A percentile compares a stretch with the other conserved stretches of the same genome.
Conservation (phyloP, 2,797 vertebrate genomes). For the Cirrhinus molitorella region DNA sequence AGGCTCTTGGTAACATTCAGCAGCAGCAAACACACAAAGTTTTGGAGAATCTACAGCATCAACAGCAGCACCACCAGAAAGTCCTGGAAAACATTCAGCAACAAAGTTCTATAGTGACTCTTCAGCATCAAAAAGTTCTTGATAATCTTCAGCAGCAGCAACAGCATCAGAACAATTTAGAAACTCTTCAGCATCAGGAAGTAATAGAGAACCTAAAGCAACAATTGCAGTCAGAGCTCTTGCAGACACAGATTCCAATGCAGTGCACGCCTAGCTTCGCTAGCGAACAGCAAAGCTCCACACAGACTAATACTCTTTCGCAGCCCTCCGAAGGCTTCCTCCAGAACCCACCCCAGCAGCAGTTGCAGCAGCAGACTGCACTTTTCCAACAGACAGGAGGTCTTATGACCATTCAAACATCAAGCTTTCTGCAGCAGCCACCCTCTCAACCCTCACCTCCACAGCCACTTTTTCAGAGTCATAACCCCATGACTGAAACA, state of each 20-base stretch:
- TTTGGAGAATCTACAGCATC: slow-evolving; percentile 79
- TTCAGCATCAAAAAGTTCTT: slow-evolving; percentile 65
- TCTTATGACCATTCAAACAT: slow-evolving; percentile 91
- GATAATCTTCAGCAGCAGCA: slow-evolving; percentile 64
- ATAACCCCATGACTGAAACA: slow-evolving; percentile 86
- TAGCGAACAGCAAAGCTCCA: slow-evolving; percentile 76
- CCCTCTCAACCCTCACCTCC: slow-evolving; percentile 88
- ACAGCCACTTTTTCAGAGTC: slow-evolving; percentile 93
- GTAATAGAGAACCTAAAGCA: slow-evolving; percentile 80
- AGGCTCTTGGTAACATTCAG: slow-evolving; percentile 71
- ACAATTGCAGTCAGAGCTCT: slow-evolving; percentile 90
- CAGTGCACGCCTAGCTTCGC: slow-evolving; percentile 85
- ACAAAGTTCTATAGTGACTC: slow-evolving; percentile 60
- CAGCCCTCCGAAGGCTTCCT: slow-evolving; percentile 79
- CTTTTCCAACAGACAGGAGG: slow-evolving; percentile 92
- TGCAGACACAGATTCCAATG: slow-evolving; percentile 88
- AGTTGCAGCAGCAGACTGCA: slow-evolving; percentile 83
- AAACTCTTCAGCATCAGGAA: slow-evolving; percentile 73
- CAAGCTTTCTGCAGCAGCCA: slow-evolving; percentile 90
- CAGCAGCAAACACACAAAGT: slow-evolving; percentile 78
- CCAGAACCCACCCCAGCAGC: slow-evolving; percentile 70
- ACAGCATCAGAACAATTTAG: slow-evolving; percentile 61
- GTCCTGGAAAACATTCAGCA: slow-evolving; percentile 78
- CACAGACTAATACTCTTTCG: slow-evolving; percentile 78
- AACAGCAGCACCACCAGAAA: slow-evolving; percentile 78